phyloP scores from a whole-genome alignment of 2,797 vertebrate genomes.

The Aulostomus chinensis region DNA sequence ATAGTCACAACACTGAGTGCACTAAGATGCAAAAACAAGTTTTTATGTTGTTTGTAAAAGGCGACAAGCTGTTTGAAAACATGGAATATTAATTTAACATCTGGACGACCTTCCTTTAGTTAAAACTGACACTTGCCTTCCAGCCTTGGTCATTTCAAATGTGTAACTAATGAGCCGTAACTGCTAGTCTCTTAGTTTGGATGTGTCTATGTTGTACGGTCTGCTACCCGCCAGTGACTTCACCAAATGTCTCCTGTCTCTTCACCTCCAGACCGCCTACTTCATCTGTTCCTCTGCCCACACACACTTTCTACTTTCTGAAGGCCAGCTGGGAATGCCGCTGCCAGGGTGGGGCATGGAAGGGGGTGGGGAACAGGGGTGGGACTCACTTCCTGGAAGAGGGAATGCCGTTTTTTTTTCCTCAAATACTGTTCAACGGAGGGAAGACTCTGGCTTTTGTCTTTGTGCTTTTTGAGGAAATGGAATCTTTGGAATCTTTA shows the following conservation, averaged over 20 bases:
- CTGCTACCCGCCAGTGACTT: conserved; percentile 34
- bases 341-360: conserved; percentile 45
- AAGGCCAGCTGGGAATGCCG: conserved; percentile 67
- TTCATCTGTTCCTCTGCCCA: conserved; percentile 66
- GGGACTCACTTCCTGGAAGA: conserved; percentile 43
- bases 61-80: too few relatives aligned
- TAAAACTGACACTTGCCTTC: conserved; percentile 30
- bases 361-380: conserved; percentile 26
- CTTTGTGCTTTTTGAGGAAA: too few relatives aligned
- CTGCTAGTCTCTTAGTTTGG: conserved; percentile 30
- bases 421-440: not conserved
- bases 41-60: too few relatives aligned
- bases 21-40: too few relatives aligned
- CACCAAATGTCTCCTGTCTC: conserved; percentile 21
- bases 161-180: conserved; percentile 39
- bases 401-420: too few relatives aligned
- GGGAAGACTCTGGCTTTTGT: too few relatives aligned
- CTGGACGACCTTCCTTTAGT: too few relatives aligned
- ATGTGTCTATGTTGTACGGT: conserved; percentile 28
- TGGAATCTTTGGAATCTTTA: too few relatives aligned
- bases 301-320: conserved; percentile 34
- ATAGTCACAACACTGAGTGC: too few relatives aligned
- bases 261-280: conserved; percentile 41
- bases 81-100: too few relatives aligned
- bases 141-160: conserved; percentile 33